Evolutionary conservation across 2,888 invertebrate genomes (phyloP), one percentile per base, ranked within the genome.

Genomic region (Nezara viridula): DNA sequence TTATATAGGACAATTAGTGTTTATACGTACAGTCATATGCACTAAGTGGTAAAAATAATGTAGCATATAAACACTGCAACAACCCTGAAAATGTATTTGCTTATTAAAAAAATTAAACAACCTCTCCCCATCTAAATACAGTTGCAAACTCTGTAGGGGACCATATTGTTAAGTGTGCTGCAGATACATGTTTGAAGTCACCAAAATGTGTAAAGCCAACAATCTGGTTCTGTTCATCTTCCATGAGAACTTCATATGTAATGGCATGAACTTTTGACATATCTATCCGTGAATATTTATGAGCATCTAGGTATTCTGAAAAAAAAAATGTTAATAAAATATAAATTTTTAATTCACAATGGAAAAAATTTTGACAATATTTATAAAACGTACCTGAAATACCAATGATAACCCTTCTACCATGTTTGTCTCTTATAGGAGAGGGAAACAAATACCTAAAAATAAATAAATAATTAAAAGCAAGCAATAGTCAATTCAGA

Each of bases 161-260:
- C 93, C 96, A 96, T 14, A 96, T 93, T 0, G 96, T 96, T 88
- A 97, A 93, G 92, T 96, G 96, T 0, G 96, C 95, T 91, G 96
- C 95, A 91, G 96, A 95, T 90, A 96, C 95, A 0, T 96, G 96
- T 90, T 94, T 94, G 47, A 96, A 96, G 92, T 97, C 97, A 4
- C 95, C 96, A 92, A 96, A 95, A 93, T 97, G 97, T 2, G 96
- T 96, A 92, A 96, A 95, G 21, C 97, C 97, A 24, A 96, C 94
- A 14, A 97, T 94, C 93, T 97, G 97, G 91, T 95, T 95, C 91
- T 96, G 96, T 92, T 97, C 97, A 92, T 97, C 96, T 92, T 97
- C 97, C 94, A 97, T 94, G 85, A 97, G 92, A 0, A 96, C 95
- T 92, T 97, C 97, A 92, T 96, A 97, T 40, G 96, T 96, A 81